These are phyloP conservation scores for Limnephilus marmoratus DNA, from an alignment of 2,888 invertebrate genomes.

Conservation along the genomic window DNA sequence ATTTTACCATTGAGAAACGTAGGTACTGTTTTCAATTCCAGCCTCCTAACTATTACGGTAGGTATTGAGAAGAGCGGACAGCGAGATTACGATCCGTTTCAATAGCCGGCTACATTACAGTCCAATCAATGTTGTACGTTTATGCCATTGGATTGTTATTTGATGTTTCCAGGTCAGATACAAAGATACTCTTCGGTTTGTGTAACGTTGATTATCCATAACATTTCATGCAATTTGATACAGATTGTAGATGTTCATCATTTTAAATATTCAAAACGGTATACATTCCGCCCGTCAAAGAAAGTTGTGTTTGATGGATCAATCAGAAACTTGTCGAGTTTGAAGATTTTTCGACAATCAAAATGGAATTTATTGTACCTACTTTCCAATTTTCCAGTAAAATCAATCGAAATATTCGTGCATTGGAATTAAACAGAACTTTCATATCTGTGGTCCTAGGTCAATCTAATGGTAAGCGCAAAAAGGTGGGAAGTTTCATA, in stretches of 20 bases:
- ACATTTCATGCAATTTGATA: constrained; percentile 18
- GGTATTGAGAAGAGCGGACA: constrained; percentile 10
- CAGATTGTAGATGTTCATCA: background rate
- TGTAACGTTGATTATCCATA: constrained; percentile 24
- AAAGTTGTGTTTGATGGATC: background rate
- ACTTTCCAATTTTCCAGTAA: background rate
- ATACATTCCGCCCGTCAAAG: background rate
- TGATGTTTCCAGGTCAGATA: constrained; percentile 46
- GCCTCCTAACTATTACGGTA: background rate
- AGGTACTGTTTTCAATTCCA: background rate
- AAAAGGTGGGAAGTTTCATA: background rate
- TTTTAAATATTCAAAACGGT: background rate
- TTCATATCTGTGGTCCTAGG: background rate
- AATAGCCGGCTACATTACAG: constrained; percentile 26
- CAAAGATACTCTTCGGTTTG: constrained; percentile 18
- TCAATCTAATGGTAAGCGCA: background rate
- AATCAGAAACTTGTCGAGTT: background rate
- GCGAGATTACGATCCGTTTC: constrained; percentile 22
- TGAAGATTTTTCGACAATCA: background rate
- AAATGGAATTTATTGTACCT: background rate
- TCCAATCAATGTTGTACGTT: constrained; percentile 42
- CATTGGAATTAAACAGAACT: background rate
- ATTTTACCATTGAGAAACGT: background rate
- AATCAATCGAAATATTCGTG: background rate
- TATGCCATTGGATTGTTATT: constrained; percentile 40